These are phyloP conservation scores for Catostomus latipinnis DNA, from an alignment of 2,797 vertebrate genomes.

Conservation along the genomic window DNA sequence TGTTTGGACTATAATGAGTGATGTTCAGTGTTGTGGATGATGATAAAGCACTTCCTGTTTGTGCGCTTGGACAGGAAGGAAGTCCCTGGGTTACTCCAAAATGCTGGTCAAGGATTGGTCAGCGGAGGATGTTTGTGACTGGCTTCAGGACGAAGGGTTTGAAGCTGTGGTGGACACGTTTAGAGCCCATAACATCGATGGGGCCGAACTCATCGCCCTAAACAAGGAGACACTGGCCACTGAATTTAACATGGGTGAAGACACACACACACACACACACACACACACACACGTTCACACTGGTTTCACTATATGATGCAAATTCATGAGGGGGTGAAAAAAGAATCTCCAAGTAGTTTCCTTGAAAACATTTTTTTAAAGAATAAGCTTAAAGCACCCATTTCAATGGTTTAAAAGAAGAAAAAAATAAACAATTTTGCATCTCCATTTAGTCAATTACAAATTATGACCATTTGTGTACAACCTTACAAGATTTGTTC, in stretches of 20 bases:
- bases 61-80: constrained; percentile 71
- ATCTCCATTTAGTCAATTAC: no score
- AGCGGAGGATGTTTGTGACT: constrained; percentile 83
- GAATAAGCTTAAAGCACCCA: no score
- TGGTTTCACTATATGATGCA: no score
- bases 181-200: constrained; percentile 85
- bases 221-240: constrained; percentile 80
- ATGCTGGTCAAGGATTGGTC: constrained; percentile 82
- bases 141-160: constrained; percentile 82
- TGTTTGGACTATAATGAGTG: constrained; percentile 35
- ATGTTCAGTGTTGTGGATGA: constrained; percentile 4
- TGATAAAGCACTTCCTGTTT: constrained; percentile 61
- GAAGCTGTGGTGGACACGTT: constrained; percentile 79
- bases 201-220: constrained; percentile 82
- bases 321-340: no score
- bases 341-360: no score
- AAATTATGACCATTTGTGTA: no score
- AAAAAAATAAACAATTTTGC: no score
- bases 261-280: not conserved
- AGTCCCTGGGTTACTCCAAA: constrained; percentile 58
- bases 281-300: not conserved
- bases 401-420: no score
- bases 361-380: no score
- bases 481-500: no score
- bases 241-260: constrained; percentile 90